phyloP scores from a whole-genome alignment of 2,113 vertebrate species.

The Cyanocitta stelleri region DNA sequence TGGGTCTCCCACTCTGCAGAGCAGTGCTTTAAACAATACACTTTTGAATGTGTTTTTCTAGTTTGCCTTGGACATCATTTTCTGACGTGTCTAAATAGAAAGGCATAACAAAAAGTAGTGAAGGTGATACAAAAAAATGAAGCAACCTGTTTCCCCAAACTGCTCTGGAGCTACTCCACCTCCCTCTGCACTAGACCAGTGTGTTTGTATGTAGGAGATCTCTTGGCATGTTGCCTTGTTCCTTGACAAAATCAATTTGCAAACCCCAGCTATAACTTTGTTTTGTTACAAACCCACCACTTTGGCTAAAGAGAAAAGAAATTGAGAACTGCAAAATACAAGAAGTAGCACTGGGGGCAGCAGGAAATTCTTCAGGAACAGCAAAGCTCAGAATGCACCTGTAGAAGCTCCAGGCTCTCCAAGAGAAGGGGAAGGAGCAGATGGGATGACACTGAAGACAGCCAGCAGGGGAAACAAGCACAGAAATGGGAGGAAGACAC shows the following conservation, averaged over 20 bases:
- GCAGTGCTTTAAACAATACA: neutral
- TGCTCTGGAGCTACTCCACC: neutral
- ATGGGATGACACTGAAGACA: neutral
- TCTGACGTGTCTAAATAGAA: neutral
- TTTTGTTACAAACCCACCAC: neutral
- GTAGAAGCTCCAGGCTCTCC: neutral
- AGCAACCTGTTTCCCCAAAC: neutral
- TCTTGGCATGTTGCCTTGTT: fast-evolving
- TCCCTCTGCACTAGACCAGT: neutral
- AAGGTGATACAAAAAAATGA: neutral
- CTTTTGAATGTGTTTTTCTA: neutral
- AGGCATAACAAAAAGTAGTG: neutral
- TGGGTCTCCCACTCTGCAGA: neutral
- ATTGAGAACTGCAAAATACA: neutral
- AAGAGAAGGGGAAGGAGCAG: neutral
- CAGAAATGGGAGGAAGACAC: neutral
- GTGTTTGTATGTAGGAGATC: neutral
- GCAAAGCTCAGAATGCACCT: neutral
- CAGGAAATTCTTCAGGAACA: neutral
- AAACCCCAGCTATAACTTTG: neutral
- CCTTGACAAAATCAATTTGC: neutral
- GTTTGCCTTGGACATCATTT: neutral
- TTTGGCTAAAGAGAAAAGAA: neutral
- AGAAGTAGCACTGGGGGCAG: neutral
- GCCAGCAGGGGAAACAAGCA: neutral